Percentiles rank a stretch among this genome's conserved stretches.
phyloP scores from a whole-genome alignment of 2,797 vertebrate genomes.

The Neopelma chrysocephalum region DNA sequence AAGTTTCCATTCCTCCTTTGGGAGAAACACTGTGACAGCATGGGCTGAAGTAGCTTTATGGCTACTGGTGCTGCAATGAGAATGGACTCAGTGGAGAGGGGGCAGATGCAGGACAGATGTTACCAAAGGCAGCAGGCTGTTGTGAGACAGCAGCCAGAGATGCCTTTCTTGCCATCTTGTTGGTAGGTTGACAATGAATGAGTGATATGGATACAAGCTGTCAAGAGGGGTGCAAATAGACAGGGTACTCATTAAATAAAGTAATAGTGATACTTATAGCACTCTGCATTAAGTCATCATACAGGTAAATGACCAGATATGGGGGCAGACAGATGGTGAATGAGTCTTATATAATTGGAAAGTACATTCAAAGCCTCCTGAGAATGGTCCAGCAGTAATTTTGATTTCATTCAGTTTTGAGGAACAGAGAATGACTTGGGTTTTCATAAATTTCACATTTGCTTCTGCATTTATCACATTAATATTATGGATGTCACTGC shows the following conservation, averaged over 20 bases:
- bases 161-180: neutral
- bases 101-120: neutral
- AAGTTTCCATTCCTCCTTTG: neutral
- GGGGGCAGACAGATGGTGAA: conserved; percentile 57
- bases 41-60: neutral
- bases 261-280: conserved; percentile 30
- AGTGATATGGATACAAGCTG: conserved; percentile 12
- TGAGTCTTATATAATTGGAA: conserved; percentile 52
- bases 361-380: conserved; percentile 50
- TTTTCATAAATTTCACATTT: conserved; percentile 25
- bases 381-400: conserved; percentile 29
- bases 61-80: neutral
- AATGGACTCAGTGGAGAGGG: accelerated
- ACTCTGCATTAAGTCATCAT: conserved; percentile 49
- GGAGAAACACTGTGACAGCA: neutral
- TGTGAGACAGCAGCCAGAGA: neutral
- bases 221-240: neutral
- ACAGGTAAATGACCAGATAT: conserved; percentile 49
- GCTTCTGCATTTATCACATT: conserved; percentile 13
- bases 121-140: neutral
- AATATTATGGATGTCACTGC: neutral
- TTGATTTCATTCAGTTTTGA: neutral
- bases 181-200: conserved; percentile 10
- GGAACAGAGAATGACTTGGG: neutral
- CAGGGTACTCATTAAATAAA: conserved; percentile 55